A percentile compares a stretch with the other conserved stretches of the same genome.
These are phyloP conservation scores for Petromus typicus DNA, from an alignment of 2,113 vertebrate species.

Conservation along the genomic window DNA sequence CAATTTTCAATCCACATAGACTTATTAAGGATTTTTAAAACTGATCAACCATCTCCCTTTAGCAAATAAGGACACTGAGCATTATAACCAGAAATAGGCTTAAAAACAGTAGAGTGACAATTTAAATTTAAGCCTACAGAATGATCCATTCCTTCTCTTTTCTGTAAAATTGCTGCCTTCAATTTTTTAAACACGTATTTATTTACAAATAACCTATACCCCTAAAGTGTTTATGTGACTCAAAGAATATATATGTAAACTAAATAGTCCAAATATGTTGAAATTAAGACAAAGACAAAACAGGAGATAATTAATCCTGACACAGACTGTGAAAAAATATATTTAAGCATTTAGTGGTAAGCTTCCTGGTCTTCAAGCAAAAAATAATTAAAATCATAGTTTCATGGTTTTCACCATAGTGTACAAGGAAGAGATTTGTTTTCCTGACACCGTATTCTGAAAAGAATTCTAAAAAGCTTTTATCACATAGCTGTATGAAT, in stretches of 20 bases:
- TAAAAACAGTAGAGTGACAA: background rate
- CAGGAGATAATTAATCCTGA: constrained; percentile 25
- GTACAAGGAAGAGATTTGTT: constrained; percentile 47
- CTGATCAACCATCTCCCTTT: background rate
- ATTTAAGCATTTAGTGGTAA: constrained; percentile 38
- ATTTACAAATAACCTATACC: constrained; percentile 32
- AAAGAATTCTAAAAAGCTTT: constrained; percentile 61
- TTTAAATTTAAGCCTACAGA: background rate
- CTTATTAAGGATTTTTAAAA: background rate
- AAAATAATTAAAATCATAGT: constrained; percentile 52
- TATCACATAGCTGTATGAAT: constrained; percentile 60
- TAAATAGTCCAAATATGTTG: background rate
- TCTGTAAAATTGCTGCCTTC: background rate
- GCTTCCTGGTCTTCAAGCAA: constrained; percentile 50
- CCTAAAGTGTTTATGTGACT: constrained; percentile 31
- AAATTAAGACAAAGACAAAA: constrained; percentile 13
- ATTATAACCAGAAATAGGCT: background rate
- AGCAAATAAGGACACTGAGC: background rate
- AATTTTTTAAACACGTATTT: background rate
- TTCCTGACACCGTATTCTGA: constrained; percentile 63
- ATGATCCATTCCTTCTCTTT: background rate
- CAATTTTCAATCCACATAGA: background rate
- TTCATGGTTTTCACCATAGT: background rate
- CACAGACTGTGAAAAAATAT: background rate
- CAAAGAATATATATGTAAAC: constrained; percentile 1